Percentiles rank a stretch among this genome's conserved stretches.
Conservation (phyloP, 64 coral and sea anemone genomes). For the Actinia tenebrosa region DNA sequence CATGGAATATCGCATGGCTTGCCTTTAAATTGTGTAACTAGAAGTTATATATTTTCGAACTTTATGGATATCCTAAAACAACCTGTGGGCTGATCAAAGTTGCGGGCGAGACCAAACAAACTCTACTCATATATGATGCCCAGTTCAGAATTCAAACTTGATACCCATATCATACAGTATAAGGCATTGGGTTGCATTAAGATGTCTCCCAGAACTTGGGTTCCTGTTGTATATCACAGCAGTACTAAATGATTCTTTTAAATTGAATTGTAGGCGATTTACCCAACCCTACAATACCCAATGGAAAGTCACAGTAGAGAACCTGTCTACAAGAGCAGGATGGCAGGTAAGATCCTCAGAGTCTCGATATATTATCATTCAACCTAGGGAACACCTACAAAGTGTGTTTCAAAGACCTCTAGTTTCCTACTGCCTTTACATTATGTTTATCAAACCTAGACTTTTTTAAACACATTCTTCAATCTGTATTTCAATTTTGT, state of each 20-base stretch:
- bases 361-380: background rate
- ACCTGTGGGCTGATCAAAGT: too few relatives aligned
- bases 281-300: conserved; percentile 76
- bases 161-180: too few relatives aligned
- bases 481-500: background rate
- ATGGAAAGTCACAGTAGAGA: conserved; percentile 51
- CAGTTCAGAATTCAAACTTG: too few relatives aligned
- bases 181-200: too few relatives aligned
- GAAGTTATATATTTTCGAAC: too few relatives aligned
- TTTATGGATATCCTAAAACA: too few relatives aligned
- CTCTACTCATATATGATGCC: too few relatives aligned
- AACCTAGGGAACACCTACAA: background rate
- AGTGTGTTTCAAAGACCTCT: background rate
- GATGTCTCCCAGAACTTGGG: too few relatives aligned
- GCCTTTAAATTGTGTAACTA: too few relatives aligned
- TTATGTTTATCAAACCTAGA: background rate
- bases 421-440: background rate
- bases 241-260: background rate
- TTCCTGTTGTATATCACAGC: background rate
- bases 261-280: conserved; percentile 25
- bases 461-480: background rate
- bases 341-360: conserved; percentile 49
- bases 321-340: conserved; percentile 69
- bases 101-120: too few relatives aligned
- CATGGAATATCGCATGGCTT: too few relatives aligned